A percentile compares a stretch with the other conserved stretches of the same genome.
Evolutionary conservation across 2,888 invertebrate species (phyloP).

Genomic region (Liposcelis brunnea): DNA sequence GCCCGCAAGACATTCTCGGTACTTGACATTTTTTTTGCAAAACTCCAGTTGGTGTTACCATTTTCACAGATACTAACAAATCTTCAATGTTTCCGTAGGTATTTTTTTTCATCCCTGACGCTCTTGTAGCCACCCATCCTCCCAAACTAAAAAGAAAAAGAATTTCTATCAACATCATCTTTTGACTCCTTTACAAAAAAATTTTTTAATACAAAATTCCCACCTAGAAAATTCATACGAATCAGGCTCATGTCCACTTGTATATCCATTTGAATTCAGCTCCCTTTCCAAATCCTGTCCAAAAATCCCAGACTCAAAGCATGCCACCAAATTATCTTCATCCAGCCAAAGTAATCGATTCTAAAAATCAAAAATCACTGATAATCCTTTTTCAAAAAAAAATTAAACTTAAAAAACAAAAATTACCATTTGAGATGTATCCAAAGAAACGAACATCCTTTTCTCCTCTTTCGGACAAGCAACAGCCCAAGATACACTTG

Average conservation of each 20-base stretch:
- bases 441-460: slow-evolving; percentile 71
- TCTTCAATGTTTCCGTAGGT: slow-evolving; percentile 97
- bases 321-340: slow-evolving; percentile 58
- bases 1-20: slow-evolving; percentile 85
- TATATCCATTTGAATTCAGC: slow-evolving; percentile 57
- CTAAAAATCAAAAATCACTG: slow-evolving; percentile 21
- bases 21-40: slow-evolving; percentile 69
- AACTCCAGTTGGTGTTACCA: slow-evolving; percentile 70
- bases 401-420: not conserved
- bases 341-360: slow-evolving; percentile 90
- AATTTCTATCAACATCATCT: too few relatives aligned
- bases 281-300: slow-evolving; percentile 88
- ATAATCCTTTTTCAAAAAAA: slow-evolving; percentile 2
- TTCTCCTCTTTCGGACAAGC: slow-evolving; percentile 64
- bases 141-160: slow-evolving; percentile 45
- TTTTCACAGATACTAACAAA: slow-evolving; percentile 71
- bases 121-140: slow-evolving; percentile 93
- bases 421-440: slow-evolving; percentile 78
- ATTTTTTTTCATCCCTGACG: slow-evolving; percentile 99
- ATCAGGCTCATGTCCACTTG: slow-evolving; percentile 95
- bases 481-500: slow-evolving; percentile 77
- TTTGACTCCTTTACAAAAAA: too few relatives aligned
- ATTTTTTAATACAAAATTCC: slow-evolving; percentile 2
- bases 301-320: slow-evolving; percentile 78
- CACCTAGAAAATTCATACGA: slow-evolving; percentile 87